These are phyloP conservation scores for Gari tellinella DNA, from an alignment of 2,888 invertebrate genomes.

Conservation along the genomic window DNA sequence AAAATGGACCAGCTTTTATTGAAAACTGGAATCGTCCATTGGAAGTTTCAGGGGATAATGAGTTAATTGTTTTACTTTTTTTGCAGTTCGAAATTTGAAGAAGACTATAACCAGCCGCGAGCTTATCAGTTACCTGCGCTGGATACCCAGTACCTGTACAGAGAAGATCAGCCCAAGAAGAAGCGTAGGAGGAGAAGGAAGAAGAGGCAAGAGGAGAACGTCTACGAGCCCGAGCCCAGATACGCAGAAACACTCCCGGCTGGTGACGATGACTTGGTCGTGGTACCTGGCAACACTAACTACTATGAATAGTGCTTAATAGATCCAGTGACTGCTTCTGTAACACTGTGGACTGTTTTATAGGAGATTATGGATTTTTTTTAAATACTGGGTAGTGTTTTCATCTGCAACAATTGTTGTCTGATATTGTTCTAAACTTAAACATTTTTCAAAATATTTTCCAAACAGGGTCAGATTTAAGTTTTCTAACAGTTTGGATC, in stretches of 20 bases:
- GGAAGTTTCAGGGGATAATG: too few species aligned
- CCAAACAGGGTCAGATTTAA: too few species aligned
- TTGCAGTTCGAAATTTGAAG: constrained; percentile 55
- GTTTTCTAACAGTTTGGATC: too few species aligned
- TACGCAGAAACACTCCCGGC: constrained; percentile 29
- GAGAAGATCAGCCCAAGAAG: constrained; percentile 29
- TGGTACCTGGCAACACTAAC: constrained; percentile 46
- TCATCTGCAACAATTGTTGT: too few species aligned
- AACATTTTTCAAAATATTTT: too few species aligned
- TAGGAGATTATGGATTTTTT: too few species aligned
- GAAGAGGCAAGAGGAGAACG: constrained; percentile 26
- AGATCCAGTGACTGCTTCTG: too few species aligned
- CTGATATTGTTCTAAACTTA: too few species aligned
- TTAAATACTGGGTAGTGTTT: too few species aligned
- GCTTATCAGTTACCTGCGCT: constrained; percentile 55
- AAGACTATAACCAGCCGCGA: constrained; percentile 41
- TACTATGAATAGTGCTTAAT: constrained; percentile 49
- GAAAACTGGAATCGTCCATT: too few species aligned
- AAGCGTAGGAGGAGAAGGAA: constrained; percentile 31
- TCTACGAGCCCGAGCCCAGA: constrained; percentile 11
- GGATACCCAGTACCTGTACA: constrained; percentile 59
- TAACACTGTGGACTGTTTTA: too few species aligned
- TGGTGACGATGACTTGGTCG: constrained; percentile 51
- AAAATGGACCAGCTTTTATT: too few species aligned
- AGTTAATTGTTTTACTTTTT: not conserved